A percentile compares a stretch with the other conserved stretches of the same genome.
phyloP scores from a whole-genome alignment of 2,113 vertebrate genomes.

The Abramis brama region DNA sequence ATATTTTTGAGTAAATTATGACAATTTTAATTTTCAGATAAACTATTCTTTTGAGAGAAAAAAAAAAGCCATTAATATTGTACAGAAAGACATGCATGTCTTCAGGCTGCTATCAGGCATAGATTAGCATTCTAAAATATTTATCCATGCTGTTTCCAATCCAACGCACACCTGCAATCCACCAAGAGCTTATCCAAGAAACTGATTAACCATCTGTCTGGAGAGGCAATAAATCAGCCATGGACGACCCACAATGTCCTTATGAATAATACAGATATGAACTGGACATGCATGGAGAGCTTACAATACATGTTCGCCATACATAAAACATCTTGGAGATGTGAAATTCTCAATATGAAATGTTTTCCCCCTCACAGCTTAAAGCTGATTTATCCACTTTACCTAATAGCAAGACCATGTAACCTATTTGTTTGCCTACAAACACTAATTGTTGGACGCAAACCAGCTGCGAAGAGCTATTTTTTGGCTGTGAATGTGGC shows the following conservation, averaged over 20 bases:
- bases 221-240: conserved; percentile 34
- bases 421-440: conserved; percentile 19
- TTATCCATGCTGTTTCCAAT: conserved; percentile 40
- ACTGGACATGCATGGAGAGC: background rate
- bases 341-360: background rate
- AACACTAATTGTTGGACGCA: conserved; percentile 25
- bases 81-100: background rate
- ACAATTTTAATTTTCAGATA: background rate
- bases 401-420: background rate
- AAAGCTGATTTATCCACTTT: background rate
- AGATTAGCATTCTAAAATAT: conserved; percentile 31
- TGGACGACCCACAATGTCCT: background rate
- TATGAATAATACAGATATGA: conserved; percentile 31
- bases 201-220: conserved; percentile 56
- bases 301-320: background rate
- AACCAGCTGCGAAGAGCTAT: conserved; percentile 29
- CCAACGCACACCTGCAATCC: conserved; percentile 48
- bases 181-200: conserved; percentile 37
- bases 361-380: background rate
- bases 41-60: background rate
- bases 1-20: background rate
- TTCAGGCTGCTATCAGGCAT: conserved; percentile 2
- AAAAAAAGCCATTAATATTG: background rate
- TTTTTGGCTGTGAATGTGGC: background rate
- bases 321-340: conserved; percentile 3